A percentile compares a stretch with the other conserved stretches of the same genome.
These are phyloP conservation scores for Portevinia maculata DNA, from an alignment of 2,888 invertebrate genomes.

Conservation along the genomic window DNA sequence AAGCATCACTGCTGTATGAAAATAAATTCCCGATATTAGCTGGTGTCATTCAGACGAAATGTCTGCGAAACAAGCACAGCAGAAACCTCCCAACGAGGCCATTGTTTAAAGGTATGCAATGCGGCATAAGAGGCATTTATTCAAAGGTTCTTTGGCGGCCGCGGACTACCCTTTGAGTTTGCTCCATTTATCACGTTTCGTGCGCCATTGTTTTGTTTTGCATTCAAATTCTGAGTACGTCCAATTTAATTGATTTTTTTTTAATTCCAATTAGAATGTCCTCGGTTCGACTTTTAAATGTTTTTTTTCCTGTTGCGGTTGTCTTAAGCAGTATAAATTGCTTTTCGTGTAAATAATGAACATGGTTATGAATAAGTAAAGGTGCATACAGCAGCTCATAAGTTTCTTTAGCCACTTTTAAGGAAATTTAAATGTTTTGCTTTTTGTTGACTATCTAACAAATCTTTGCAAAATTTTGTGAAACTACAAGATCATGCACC, in stretches of 20 bases:
- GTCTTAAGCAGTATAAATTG: too few species aligned
- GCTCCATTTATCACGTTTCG: constrained; percentile 53
- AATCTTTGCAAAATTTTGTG: too few species aligned
- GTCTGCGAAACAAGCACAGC: constrained; percentile 55
- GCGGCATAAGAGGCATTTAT: constrained; percentile 39
- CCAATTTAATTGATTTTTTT: constrained; percentile 27
- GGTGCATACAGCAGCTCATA: too few species aligned
- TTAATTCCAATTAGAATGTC: not conserved
- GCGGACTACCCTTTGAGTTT: constrained; percentile 46
- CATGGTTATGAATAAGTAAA: too few species aligned
- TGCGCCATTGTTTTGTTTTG: constrained; percentile 50
- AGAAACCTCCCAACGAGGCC: constrained; percentile 59
- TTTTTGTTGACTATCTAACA: too few species aligned
- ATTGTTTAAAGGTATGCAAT: constrained; percentile 54
- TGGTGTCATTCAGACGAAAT: constrained; percentile 67
- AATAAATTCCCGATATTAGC: constrained; percentile 62
- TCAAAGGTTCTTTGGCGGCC: constrained; percentile 62
- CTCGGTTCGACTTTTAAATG: not conserved
- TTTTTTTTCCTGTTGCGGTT: not conserved
- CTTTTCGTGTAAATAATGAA: too few species aligned
- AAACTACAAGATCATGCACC: too few species aligned
- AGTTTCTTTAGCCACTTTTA: too few species aligned
- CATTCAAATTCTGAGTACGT: constrained; percentile 30
- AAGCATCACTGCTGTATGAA: constrained; percentile 49
- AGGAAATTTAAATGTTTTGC: too few species aligned